phyloP scores from a whole-genome alignment of 2,113 vertebrate species.

The Haplochromis burtoni region DNA sequence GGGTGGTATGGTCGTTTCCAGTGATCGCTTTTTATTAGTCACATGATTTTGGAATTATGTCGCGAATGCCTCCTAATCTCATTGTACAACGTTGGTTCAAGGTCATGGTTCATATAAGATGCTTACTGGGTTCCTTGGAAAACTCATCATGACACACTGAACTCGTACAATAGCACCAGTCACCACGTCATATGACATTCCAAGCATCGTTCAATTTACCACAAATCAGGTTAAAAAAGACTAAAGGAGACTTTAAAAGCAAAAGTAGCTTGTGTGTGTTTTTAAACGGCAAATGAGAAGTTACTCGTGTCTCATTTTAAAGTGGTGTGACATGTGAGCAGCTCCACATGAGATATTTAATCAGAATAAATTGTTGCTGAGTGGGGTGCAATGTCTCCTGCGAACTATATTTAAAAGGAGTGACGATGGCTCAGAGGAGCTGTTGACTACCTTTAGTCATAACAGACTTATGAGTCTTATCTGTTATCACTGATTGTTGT shows the following conservation, averaged over 20 bases:
- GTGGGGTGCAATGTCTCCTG: conserved; percentile 17
- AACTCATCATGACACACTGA: neutral
- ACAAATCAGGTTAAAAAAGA: neutral
- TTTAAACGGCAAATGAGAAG: neutral
- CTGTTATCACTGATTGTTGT: neutral
- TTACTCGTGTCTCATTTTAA: neutral
- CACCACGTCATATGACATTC: neutral
- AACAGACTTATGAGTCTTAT: neutral
- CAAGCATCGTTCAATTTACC: neutral
- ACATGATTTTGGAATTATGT: neutral
- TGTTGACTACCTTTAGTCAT: neutral
- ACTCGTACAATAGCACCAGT: neutral
- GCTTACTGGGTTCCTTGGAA: neutral
- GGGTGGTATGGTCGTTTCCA: neutral
- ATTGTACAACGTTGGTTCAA: neutral
- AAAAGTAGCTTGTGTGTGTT: neutral
- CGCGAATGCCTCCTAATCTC: neutral
- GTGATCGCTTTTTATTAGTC: neutral
- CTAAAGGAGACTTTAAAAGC: neutral
- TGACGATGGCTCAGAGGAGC: neutral
- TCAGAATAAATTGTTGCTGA: conserved; percentile 14
- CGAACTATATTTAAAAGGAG: conserved; percentile 13
- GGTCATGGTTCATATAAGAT: neutral
- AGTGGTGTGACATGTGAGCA: conserved; percentile 7
- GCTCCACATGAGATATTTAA: neutral